Conservation (phyloP, 2,888 invertebrate species). For the Phoronis australis region DNA sequence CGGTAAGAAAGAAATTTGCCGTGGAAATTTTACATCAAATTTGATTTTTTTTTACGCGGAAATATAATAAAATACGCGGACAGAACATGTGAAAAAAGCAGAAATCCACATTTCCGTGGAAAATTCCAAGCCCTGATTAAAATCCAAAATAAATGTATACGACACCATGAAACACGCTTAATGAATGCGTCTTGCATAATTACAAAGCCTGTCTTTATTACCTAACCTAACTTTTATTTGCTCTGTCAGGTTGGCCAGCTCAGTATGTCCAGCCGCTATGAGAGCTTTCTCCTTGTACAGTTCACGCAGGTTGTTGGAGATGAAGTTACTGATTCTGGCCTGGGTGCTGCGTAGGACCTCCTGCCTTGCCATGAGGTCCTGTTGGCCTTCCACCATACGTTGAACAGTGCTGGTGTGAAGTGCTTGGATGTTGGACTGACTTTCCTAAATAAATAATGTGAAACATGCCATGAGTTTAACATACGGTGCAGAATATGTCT, state of each 20-base stretch:
- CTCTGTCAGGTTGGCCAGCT: constrained; percentile 58
- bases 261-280: constrained; percentile 60
- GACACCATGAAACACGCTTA: too few relatives aligned
- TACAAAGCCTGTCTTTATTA: too few relatives aligned
- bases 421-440: constrained; percentile 55
- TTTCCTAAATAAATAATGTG: constrained; percentile 38
- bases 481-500: background rate
- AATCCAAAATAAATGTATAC: background rate
- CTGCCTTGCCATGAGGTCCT: constrained; percentile 57
- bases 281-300: constrained; percentile 61
- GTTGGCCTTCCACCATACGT: constrained; percentile 55
- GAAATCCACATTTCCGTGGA: too few relatives aligned
- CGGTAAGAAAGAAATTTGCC: too few relatives aligned
- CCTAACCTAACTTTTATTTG: constrained; percentile 59
- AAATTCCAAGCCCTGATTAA: too few relatives aligned
- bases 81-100: too few relatives aligned
- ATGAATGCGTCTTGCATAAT: too few relatives aligned
- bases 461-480: background rate
- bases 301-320: constrained; percentile 59
- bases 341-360: constrained; percentile 40
- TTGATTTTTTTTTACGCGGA: too few relatives aligned
- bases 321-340: constrained; percentile 54
- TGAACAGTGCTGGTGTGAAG: constrained; percentile 54
- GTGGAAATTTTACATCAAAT: too few relatives aligned
- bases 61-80: too few relatives aligned